Evolutionary conservation across 2,113 vertebrate species (phyloP), one percentile per base, ranked within the genome.

Genomic region (Engraulis encrasicolus): DNA sequence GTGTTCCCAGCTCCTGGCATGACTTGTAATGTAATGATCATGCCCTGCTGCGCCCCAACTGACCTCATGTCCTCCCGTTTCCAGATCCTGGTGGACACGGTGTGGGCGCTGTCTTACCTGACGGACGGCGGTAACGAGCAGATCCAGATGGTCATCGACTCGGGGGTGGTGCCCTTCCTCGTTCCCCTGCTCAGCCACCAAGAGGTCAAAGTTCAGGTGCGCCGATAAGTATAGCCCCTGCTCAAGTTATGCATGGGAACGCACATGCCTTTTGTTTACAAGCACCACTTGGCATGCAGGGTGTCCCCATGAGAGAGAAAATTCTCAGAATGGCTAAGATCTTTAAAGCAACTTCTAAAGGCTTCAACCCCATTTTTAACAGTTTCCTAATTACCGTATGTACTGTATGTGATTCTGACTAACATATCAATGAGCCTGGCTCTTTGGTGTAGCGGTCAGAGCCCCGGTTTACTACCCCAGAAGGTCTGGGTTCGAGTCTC

Each of bases 121-220:
- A 99, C 98, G 88, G 98, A 99, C 11, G 98, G 98, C 61, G 98
- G 98, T 61, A 99, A 99, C 48, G 98, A 99, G 84, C 98, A 99
- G 92, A 99, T 99, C 94, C 98, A 99, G 92, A 99, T 99, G 98
- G 98, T 99, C 88, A 99, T 99, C 85, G 98, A 99, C 92, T 99
- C 98, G 3, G 98, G 98, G 85, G 98, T 99, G 77, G 98, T 99
- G 87, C 98, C 97, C 37, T 99, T 97, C 94, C 96, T 99, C 81
- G 98, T 99, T 87, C 98, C 98, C 84, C 97, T 99, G 89, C 96
- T 99, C 91, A 99, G 98, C 92, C 97, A 99, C 85, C 97, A 99
- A 92, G 98, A 99, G 93, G 98, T 99, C 81, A 99, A 99, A 97
- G 98, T 99, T 95, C 98, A 99, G 95, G 98, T 99, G 93, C 94